Conservation (phyloP, 1,140 invertebrate species). For the Luehdorfia chinensis region DNA sequence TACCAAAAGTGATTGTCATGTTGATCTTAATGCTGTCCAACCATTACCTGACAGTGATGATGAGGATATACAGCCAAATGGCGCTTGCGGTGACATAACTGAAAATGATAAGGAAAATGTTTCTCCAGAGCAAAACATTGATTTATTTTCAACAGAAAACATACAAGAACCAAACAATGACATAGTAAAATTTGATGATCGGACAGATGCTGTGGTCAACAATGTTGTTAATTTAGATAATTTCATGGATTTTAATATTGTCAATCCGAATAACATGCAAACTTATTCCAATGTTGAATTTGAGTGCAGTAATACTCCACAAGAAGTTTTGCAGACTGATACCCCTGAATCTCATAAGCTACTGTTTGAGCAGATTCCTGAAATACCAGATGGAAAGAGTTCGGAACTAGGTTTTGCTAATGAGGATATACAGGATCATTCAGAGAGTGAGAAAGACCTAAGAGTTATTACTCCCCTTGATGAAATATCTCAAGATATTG, state of each 20-base stretch:
- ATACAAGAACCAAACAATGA: slow-evolving; percentile 60
- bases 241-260: slow-evolving; percentile 48
- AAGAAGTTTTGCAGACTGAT: slow-evolving; percentile 59
- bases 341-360: slow-evolving; percentile 72
- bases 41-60: slow-evolving; percentile 78
- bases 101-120: slow-evolving; percentile 63
- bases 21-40: slow-evolving; percentile 82
- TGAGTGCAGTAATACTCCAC: slow-evolving; percentile 41
- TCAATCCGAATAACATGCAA: slow-evolving; percentile 47
- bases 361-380: slow-evolving; percentile 70
- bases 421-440: slow-evolving; percentile 54
- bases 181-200: slow-evolving; percentile 54
- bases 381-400: slow-evolving; percentile 72
- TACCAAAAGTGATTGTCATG: slow-evolving; percentile 49
- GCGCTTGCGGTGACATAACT: slow-evolving; percentile 30
- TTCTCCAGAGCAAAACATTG: slow-evolving; percentile 35
- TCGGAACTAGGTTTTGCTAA: slow-evolving; percentile 65
- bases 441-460: slow-evolving; percentile 59
- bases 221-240: slow-evolving; percentile 47
- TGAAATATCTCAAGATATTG: slow-evolving; percentile 52
- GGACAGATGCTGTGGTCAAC: slow-evolving; percentile 27
- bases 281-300: slow-evolving; percentile 53
- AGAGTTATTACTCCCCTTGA: slow-evolving; percentile 50
- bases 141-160: slow-evolving; percentile 31
- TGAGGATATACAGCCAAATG: slow-evolving; percentile 68